phyloP scores from a whole-genome alignment of 2,113 vertebrate genomes.

The Thomomys bottae region DNA sequence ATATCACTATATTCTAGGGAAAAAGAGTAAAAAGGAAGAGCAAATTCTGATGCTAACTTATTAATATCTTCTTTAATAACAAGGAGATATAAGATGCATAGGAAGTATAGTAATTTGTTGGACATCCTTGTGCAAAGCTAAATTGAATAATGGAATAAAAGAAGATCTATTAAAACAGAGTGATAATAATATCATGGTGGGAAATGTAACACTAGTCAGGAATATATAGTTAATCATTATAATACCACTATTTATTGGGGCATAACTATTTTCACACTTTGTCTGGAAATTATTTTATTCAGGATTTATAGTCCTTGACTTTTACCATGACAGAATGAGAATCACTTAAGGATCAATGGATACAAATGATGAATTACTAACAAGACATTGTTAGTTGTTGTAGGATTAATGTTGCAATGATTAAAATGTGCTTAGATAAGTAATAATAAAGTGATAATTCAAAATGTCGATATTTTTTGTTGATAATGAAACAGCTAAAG shows the following conservation, averaged over 20 bases:
- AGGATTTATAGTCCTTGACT: not conserved
- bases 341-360: not conserved
- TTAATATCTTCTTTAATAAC: not conserved
- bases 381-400: not conserved
- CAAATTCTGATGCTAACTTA: not conserved
- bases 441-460: not conserved
- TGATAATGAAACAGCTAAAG: not conserved
- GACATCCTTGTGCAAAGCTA: not conserved
- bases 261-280: not conserved
- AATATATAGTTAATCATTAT: not conserved
- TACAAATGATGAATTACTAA: constrained; percentile 12
- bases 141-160: too few species aligned
- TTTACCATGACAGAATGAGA: not conserved
- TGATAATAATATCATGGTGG: not conserved
- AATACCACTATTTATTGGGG: not conserved
- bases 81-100: not conserved
- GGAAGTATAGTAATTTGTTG: not conserved
- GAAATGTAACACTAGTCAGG: not conserved
- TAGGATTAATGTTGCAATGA: not conserved
- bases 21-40: not conserved
- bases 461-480: constrained; percentile 2
- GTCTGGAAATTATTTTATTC: not conserved
- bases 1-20: rapidly evolving
- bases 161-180: not conserved
- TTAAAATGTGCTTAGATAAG: not conserved